phyloP scores from a whole-genome alignment of 2,797 vertebrate genomes.

The Neosilurus mollespiculum region DNA sequence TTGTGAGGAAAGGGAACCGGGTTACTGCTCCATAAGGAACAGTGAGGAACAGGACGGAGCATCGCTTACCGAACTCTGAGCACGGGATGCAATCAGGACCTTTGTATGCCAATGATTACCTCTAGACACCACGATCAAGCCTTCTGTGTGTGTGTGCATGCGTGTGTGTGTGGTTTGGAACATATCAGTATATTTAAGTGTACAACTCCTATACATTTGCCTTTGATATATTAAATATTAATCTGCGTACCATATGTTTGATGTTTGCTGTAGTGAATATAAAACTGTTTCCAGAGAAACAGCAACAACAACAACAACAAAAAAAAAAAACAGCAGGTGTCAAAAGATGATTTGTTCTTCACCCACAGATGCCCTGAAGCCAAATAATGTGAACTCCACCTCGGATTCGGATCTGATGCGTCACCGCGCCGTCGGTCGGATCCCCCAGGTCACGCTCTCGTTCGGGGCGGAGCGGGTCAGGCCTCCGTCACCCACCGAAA shows the following conservation, averaged over 20 bases:
- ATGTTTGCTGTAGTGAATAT: not conserved
- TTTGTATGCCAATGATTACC: constrained; percentile 45
- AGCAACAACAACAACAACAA: no score
- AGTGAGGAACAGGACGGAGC: not conserved
- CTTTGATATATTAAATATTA: not conserved
- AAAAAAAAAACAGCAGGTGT: not conserved
- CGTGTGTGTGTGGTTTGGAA: not conserved
- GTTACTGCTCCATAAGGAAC: not conserved
- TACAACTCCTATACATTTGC: not conserved
- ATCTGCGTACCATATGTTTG: not conserved
- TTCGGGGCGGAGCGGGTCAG: constrained; percentile 87
- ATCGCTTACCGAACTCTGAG: not conserved
- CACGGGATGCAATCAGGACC: constrained; percentile 56
- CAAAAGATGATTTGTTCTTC: constrained; percentile 20
- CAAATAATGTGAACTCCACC: constrained; percentile 82
- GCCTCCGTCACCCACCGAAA: constrained; percentile 88
- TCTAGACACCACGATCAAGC: constrained; percentile 3
- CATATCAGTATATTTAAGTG: not conserved
- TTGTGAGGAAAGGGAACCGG: not conserved
- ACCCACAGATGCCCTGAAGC: constrained; percentile 76
- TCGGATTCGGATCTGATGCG: constrained; percentile 88
- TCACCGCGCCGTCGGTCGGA: constrained; percentile 83
- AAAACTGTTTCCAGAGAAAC: not conserved
- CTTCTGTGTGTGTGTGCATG: not conserved
- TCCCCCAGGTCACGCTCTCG: constrained; percentile 92